Evolutionary conservation across 2,113 vertebrate genomes (phyloP).

Genomic region (Edolisoma coerulescens): DNA sequence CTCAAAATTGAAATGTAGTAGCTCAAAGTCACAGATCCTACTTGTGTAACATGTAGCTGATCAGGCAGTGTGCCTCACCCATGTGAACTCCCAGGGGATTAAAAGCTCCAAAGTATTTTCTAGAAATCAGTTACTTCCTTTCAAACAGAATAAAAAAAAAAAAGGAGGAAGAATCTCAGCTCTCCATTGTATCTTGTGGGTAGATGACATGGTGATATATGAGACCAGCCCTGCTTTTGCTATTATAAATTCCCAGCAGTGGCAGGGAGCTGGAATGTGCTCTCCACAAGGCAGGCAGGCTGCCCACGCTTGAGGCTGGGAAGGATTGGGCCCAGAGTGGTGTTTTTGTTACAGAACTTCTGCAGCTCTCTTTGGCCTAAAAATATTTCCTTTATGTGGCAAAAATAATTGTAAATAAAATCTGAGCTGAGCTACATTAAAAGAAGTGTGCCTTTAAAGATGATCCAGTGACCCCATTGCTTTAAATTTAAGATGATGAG

Average conservation of each 20-base stretch:
- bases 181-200: background rate
- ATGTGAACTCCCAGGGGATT: background rate
- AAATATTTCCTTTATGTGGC: background rate
- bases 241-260: background rate
- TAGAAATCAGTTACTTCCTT: background rate
- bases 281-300: background rate
- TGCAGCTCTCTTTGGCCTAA: background rate
- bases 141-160: background rate
- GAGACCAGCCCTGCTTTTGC: conserved; percentile 27
- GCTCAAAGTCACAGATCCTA: background rate
- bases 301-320: background rate
- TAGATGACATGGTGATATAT: conserved; percentile 2
- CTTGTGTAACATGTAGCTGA: background rate
- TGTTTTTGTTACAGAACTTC: background rate
- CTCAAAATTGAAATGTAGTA: background rate
- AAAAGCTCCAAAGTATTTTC: background rate
- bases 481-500: background rate
- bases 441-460: background rate
- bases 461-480: background rate
- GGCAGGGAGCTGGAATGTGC: background rate
- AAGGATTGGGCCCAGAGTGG: background rate
- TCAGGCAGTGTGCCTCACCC: background rate
- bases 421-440: background rate
- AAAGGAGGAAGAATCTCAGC: background rate
- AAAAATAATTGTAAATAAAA: background rate